Evolutionary conservation across 2,797 vertebrate genomes (phyloP).

Genomic region (Triplophysa bombifrons): DNA sequence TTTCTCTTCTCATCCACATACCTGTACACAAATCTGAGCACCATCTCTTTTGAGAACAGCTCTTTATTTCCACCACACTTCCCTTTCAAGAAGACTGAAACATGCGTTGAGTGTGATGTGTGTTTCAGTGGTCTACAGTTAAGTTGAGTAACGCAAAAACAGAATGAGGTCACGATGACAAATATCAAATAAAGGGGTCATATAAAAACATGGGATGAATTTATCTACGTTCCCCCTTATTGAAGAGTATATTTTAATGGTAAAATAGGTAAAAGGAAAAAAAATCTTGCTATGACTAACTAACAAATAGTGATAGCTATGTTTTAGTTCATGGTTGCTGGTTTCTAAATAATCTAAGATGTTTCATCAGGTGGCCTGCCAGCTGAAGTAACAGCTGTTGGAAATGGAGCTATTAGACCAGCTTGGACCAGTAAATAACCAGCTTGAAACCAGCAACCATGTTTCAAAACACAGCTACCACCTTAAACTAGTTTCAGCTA

Average conservation of each 20-base stretch:
- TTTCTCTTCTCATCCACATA: conserved; percentile 12
- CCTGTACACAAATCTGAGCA: not conserved
- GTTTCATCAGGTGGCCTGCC: not conserved
- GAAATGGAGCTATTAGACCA: not conserved
- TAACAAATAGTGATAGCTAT: not conserved
- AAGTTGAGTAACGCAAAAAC: not conserved
- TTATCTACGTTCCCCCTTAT: not conserved
- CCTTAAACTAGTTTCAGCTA: conserved; percentile 15
- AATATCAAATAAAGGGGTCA: not conserved
- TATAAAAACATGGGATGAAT: not conserved
- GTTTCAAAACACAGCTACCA: conserved; percentile 7
- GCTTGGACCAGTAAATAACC: not conserved
- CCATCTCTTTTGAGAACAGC: conserved; percentile 9
- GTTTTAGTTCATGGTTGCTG: not conserved
- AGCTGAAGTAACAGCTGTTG: conserved; percentile 23
- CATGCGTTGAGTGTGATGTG: conserved; percentile 21
- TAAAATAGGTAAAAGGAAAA: not conserved
- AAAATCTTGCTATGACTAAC: not conserved
- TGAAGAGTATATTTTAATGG: not conserved
- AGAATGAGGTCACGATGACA: not conserved
- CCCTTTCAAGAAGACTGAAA: conserved; percentile 4
- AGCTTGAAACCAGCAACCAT: conserved; percentile 10
- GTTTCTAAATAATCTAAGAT: conserved; percentile 11
- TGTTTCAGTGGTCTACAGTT: conserved; percentile 2
- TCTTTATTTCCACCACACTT: not conserved